These are phyloP conservation scores for Microcebus lehilahytsara DNA, from an alignment of 2,113 vertebrate species.

Conservation along the genomic window DNA sequence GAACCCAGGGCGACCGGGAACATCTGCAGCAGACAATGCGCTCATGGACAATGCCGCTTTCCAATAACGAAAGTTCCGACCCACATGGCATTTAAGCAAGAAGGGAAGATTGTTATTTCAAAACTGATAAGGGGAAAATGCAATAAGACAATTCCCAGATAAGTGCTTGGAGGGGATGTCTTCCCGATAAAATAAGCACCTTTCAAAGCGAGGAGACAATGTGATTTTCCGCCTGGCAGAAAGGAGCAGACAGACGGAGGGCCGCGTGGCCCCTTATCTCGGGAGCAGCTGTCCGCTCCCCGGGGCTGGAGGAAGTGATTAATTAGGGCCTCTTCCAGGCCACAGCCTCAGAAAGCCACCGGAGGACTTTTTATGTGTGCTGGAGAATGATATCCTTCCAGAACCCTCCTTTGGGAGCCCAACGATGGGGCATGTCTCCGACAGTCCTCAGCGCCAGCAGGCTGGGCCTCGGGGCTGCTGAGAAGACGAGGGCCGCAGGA, in stretches of 20 bases:
- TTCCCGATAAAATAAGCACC: constrained; percentile 21
- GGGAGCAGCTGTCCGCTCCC: not conserved
- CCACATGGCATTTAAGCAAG: not conserved
- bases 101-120: not conserved
- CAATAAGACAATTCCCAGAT: constrained; percentile 23
- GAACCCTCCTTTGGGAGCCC: not conserved
- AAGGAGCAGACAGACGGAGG: not conserved
- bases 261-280: not conserved
- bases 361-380: not conserved
- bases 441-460: not conserved
- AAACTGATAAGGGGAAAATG: constrained; percentile 57
- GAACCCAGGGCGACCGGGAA: not conserved
- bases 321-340: not conserved
- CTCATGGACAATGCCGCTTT: not conserved
- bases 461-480: fast-evolving
- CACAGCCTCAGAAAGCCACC: not conserved
- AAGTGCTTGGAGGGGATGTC: not conserved
- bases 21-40: not conserved
- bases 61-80: constrained; percentile 33
- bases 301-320: constrained; percentile 48
- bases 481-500: too few relatives aligned
- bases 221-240: not conserved
- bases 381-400: not conserved
- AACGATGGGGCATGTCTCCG: not conserved
- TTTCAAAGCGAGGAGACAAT: not conserved